Conservation (phyloP, 1,140 invertebrate genomes). For the Aricia agestis region DNA sequence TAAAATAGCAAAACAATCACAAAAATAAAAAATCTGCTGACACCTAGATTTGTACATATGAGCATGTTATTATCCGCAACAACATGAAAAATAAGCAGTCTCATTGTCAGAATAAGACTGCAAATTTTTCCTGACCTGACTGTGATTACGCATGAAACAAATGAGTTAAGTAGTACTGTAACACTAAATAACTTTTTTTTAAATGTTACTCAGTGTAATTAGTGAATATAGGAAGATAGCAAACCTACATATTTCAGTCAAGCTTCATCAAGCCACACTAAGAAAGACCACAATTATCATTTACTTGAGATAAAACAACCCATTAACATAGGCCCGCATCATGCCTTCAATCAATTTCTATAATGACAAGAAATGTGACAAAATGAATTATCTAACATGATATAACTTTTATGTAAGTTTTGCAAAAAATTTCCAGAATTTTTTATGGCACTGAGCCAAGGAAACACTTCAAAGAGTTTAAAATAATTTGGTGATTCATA, state of each 20-base stretch:
- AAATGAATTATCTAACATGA: not conserved
- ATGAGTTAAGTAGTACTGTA: too few relatives aligned
- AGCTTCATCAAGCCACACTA: too few relatives aligned
- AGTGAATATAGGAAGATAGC: too few relatives aligned
- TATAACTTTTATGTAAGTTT: not conserved
- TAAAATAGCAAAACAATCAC: slow-evolving; percentile 36
- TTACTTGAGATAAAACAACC: too few relatives aligned
- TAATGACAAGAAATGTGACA: not conserved
- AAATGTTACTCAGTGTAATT: too few relatives aligned
- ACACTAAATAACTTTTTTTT: too few relatives aligned
- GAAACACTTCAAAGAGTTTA: not conserved
- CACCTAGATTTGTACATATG: not conserved
- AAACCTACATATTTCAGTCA: too few relatives aligned
- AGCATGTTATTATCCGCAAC: not conserved
- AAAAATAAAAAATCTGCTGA: slow-evolving; percentile 7
- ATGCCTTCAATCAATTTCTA: not conserved
- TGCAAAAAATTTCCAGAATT: not conserved
- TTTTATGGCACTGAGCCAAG: not conserved
- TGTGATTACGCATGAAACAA: too few relatives aligned
- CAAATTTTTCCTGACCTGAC: too few relatives aligned
- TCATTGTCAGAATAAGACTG: too few relatives aligned
- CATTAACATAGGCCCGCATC: too few relatives aligned
- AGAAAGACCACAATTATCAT: too few relatives aligned
- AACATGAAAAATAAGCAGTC: not conserved
- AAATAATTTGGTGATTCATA: not conserved